Conservation (phyloP, 2,888 invertebrate genomes). For the Atethmia centrago region DNA sequence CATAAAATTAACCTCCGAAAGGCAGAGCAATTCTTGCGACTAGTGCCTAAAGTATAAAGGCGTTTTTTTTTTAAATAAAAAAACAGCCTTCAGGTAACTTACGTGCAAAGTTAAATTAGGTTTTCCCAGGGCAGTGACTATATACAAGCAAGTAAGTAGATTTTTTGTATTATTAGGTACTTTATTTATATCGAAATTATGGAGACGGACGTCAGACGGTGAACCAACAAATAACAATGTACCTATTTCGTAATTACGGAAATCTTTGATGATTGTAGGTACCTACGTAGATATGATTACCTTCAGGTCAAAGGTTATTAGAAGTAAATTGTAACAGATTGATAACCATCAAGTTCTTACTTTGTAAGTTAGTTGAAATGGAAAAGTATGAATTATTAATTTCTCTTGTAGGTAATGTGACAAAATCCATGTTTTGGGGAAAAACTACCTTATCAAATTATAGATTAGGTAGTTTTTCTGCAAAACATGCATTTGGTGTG, state of each 20-base stretch:
- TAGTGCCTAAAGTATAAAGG: too few relatives aligned
- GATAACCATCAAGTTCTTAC: neutral
- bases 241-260: neutral
- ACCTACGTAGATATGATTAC: neutral
- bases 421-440: too few relatives aligned
- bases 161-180: slow-evolving; percentile 19
- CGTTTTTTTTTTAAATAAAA: too few relatives aligned
- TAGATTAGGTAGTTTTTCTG: too few relatives aligned
- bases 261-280: neutral
- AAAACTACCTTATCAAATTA: too few relatives aligned
- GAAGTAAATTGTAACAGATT: neutral
- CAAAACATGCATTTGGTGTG: too few relatives aligned
- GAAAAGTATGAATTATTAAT: too few relatives aligned
- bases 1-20: too few relatives aligned
- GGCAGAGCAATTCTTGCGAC: too few relatives aligned
- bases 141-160: neutral
- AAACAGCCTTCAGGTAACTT: neutral
- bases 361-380: neutral
- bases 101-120: neutral
- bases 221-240: neutral
- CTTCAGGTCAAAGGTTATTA: neutral
- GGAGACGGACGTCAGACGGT: slow-evolving; percentile 3
- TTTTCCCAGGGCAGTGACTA: slow-evolving; percentile 3
- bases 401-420: too few relatives aligned
- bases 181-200: neutral